Evolutionary conservation across 2,113 vertebrate species (phyloP).

Genomic region (Crotalus helleri): DNA sequence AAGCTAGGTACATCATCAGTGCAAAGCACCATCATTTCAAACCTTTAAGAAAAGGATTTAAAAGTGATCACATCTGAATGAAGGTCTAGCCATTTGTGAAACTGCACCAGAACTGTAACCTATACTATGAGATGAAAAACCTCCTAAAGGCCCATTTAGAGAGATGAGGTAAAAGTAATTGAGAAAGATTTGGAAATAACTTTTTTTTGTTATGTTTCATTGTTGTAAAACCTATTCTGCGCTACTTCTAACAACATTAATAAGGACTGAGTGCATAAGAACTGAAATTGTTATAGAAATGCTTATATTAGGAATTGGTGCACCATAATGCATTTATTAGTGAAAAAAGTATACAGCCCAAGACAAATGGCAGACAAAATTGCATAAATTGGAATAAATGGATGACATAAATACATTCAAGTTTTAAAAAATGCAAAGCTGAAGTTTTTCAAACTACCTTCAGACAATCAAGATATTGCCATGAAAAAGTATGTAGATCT

Average conservation of each 20-base stretch:
- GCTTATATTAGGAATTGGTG: not conserved
- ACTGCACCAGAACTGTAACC: not conserved
- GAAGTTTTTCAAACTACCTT: not conserved
- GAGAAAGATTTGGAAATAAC: not conserved
- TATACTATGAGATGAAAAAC: not conserved
- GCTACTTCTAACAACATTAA: not conserved
- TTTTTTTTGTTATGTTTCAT: not conserved
- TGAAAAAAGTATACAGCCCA: not conserved
- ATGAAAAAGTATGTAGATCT: not conserved
- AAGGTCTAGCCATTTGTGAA: not conserved
- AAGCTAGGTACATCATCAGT: not conserved
- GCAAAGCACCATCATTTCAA: not conserved
- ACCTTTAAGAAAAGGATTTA: not conserved
- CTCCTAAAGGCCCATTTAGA: not conserved
- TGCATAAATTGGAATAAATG: not conserved
- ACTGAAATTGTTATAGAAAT: not conserved
- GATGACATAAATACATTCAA: not conserved
- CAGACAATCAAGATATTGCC: not conserved
- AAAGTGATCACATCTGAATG: not conserved
- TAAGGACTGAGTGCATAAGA: not conserved
- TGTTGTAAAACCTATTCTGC: not conserved
- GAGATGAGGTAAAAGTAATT: not conserved
- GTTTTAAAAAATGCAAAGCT: not conserved
- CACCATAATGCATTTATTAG: not conserved
- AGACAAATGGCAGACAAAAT: not conserved